Evolutionary conservation across 2,113 vertebrate species (phyloP).

Genomic region (Varanus salvator): DNA sequence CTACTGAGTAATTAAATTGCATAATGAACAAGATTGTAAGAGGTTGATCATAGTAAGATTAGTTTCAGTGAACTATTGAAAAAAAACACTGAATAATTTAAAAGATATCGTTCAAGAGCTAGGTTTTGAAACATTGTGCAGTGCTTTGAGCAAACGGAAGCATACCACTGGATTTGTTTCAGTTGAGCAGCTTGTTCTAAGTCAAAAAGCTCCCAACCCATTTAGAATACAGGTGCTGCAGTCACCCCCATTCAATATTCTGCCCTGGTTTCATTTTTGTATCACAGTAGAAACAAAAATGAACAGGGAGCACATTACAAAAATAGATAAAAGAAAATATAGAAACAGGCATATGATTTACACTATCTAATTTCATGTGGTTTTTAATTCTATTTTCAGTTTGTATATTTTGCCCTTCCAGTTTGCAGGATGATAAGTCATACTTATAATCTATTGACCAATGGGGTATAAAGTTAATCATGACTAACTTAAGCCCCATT

Average conservation of each 20-base stretch:
- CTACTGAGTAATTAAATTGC: background rate
- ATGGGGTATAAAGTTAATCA: too few relatives aligned
- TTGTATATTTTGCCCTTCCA: background rate
- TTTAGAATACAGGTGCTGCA: background rate
- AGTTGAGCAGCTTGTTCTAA: background rate
- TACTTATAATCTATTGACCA: too few relatives aligned
- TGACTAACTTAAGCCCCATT: too few relatives aligned
- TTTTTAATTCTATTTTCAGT: background rate
- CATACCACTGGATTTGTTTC: too few relatives aligned
- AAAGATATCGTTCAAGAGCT: background rate
- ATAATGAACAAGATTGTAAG: background rate
- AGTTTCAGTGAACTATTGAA: background rate
- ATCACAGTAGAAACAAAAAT: background rate
- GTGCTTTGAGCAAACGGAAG: background rate
- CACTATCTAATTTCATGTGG: background rate
- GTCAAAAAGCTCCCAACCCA: background rate
- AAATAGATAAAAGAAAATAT: background rate
- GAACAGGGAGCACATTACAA: background rate
- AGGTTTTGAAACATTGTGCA: background rate
- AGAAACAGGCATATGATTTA: background rate
- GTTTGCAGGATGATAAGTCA: background rate
- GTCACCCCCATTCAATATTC: background rate
- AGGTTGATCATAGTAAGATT: background rate
- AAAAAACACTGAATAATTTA: background rate
- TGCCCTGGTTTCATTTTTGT: accelerated